phyloP scores from a whole-genome alignment of 2,797 vertebrate species.

The Menidia menidia region DNA sequence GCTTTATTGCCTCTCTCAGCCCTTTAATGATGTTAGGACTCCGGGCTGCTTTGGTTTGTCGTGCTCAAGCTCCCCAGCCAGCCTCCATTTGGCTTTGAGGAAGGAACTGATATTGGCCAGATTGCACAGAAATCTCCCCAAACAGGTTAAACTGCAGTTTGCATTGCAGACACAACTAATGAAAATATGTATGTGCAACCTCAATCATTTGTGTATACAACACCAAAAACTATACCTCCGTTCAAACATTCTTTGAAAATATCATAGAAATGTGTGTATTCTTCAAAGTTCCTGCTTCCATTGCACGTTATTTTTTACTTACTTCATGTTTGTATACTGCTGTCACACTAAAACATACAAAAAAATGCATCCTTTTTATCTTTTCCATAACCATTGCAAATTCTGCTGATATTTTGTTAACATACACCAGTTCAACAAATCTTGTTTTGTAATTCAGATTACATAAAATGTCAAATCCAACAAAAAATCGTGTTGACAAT shows the following conservation, averaged over 20 bases:
- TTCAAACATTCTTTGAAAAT: too few species aligned
- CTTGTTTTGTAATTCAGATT: background rate
- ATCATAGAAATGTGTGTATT: too few species aligned
- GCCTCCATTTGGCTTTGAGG: slow-evolving; percentile 72
- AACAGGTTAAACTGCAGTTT: slow-evolving; percentile 79
- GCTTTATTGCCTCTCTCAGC: slow-evolving; percentile 83
- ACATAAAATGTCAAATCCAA: background rate
- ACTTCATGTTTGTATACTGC: too few species aligned
- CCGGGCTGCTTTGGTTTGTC: slow-evolving; percentile 76
- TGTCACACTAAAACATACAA: too few species aligned
- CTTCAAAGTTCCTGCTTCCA: too few species aligned
- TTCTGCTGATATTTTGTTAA: background rate
- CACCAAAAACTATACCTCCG: background rate
- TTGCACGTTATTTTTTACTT: too few species aligned
- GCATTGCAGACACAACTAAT: slow-evolving; percentile 44
- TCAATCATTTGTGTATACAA: background rate
- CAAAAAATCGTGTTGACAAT: background rate
- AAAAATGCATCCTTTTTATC: background rate
- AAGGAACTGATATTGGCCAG: slow-evolving; percentile 76
- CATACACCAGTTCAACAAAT: background rate
- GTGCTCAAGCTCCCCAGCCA: slow-evolving; percentile 72
- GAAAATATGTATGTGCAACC: slow-evolving; percentile 22
- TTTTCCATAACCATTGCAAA: background rate
- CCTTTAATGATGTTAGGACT: slow-evolving; percentile 82
- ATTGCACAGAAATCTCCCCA: slow-evolving; percentile 73